phyloP scores from a whole-genome alignment of 2,113 vertebrate species.

The Seriola aureovittata region DNA sequence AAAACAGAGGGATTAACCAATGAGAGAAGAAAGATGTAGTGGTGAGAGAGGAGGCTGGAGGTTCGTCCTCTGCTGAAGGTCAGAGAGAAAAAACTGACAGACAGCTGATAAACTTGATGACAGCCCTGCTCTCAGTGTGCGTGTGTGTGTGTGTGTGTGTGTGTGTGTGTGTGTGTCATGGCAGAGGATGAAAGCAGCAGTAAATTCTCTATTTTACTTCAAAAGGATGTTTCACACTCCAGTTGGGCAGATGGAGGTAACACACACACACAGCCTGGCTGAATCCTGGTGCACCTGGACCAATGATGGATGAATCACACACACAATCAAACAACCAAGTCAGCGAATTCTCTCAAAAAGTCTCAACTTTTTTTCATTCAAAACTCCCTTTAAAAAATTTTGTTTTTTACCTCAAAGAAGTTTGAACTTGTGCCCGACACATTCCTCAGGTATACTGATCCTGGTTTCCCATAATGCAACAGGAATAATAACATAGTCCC shows the following conservation, averaged over 20 bases:
- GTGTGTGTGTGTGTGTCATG: constrained; percentile 26
- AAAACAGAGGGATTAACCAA: constrained; percentile 18
- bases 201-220: constrained; percentile 62
- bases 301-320: constrained; percentile 37
- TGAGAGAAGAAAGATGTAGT: constrained; percentile 12
- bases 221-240: constrained; percentile 58
- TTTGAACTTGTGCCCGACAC: not conserved
- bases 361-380: not conserved
- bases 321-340: not conserved
- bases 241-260: constrained; percentile 2
- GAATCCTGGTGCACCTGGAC: constrained; percentile 53
- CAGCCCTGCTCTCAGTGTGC: not conserved
- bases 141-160: constrained; percentile 12
- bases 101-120: constrained; percentile 56
- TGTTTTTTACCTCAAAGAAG: not conserved
- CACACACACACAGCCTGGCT: not conserved
- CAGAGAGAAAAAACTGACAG: constrained; percentile 44
- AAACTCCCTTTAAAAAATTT: not conserved
- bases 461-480: constrained; percentile 15
- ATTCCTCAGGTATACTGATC: no score
- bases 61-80: constrained; percentile 36
- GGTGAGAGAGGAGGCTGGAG: constrained; percentile 28
- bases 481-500: not conserved
- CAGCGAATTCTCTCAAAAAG: constrained; percentile 16
- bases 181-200: constrained; percentile 60